phyloP scores from a whole-genome alignment of 2,113 vertebrate genomes.

The human (Homo sapiens) region GRCh38 chr18:41571501-41572000 shows the following conservation, averaged over 20 bases:
- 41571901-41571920: neutral
- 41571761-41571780: neutral
- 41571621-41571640: neutral
- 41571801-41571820: neutral
- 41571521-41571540: neutral
- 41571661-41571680: too few relatives aligned
- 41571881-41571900: neutral
- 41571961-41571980: neutral
- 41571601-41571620: neutral
- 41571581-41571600: neutral
- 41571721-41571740: neutral
- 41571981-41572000: neutral
- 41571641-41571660: neutral
- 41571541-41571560: neutral
- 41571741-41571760: neutral
- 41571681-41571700: neutral
- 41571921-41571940: neutral
- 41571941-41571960: neutral
- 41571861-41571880: neutral
- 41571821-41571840: neutral
- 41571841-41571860: neutral
- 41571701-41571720: neutral
- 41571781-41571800: neutral
- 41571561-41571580: neutral
- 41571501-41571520: neutral